Evolutionary conservation across 2,113 vertebrate genomes (phyloP).

Genomic region (Protobothrops flavoviridis): DNA sequence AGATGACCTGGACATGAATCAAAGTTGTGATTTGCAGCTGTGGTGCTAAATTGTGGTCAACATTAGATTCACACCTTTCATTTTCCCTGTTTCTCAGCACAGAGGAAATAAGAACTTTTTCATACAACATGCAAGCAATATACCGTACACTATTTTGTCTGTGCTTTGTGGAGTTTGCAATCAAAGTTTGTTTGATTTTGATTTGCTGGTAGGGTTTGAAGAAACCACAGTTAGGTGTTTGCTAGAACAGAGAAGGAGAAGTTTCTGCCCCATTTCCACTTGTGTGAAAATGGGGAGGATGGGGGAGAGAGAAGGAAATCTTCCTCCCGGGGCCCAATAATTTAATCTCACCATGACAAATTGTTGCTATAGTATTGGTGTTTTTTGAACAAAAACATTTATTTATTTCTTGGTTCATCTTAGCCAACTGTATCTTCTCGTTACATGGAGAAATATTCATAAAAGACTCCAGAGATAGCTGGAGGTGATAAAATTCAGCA

Average conservation of each 20-base stretch:
- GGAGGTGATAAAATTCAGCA: slow-evolving; percentile 8
- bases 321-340: neutral
- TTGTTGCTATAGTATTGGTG: neutral
- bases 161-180: neutral
- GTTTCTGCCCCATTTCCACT: neutral
- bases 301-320: no score
- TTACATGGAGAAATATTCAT: slow-evolving; percentile 20
- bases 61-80: neutral
- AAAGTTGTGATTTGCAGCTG: neutral
- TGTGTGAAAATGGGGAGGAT: neutral
- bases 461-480: slow-evolving; percentile 44
- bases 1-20: neutral
- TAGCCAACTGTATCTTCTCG: neutral
- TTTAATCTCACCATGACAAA: neutral
- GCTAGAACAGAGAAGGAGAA: neutral
- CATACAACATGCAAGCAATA: neutral
- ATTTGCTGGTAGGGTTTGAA: neutral
- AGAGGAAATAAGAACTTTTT: neutral
- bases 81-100: neutral
- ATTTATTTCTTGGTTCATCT: neutral
- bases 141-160: no score
- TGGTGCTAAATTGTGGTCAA: neutral
- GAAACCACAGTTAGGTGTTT: neutral
- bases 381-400: neutral
- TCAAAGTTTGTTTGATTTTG: neutral